These are phyloP conservation scores for Aythya baeri DNA, from an alignment of 2,113 vertebrate species.

Conservation along the genomic window DNA sequence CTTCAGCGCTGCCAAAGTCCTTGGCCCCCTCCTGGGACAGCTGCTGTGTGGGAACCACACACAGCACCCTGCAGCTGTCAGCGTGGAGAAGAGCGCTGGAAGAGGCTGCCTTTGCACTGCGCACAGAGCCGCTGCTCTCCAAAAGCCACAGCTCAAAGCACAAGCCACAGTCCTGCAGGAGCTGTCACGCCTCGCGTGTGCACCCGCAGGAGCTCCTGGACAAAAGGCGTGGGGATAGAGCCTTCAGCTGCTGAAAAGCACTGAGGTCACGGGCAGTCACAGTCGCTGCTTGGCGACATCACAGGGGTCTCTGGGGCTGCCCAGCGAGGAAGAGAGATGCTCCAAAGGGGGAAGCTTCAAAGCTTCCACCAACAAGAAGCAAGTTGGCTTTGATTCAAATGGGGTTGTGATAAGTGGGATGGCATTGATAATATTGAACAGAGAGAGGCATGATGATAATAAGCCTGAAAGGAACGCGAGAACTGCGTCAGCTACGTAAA, in stretches of 20 bases:
- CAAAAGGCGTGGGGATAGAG: rapidly evolving
- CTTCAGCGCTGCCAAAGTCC: no score
- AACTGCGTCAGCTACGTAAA: conserved; percentile 57
- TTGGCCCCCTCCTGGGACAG: no score
- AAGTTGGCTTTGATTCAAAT: no score
- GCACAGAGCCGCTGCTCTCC: not conserved
- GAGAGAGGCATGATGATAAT: conserved; percentile 36
- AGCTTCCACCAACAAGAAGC: no score
- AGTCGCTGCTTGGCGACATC: rapidly evolving
- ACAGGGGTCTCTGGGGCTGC: rapidly evolving
- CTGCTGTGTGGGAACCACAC: rapidly evolving
- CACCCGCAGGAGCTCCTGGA: not conserved
- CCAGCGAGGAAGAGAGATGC: not conserved
- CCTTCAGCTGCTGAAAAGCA: not conserved
- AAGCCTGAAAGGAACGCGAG: conserved; percentile 37
- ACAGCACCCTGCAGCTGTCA: rapidly evolving
- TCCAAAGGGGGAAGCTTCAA: not conserved
- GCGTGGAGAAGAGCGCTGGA: not conserved
- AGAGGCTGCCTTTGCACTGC: not conserved
- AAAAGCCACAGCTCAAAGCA: not conserved
- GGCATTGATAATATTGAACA: conserved; percentile 26
- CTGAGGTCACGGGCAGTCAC: not conserved
- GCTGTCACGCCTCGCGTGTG: not conserved
- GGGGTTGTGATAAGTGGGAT: no score
- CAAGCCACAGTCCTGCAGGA: not conserved